Percentiles rank a stretch among this genome's conserved stretches.
Evolutionary conservation across 2,888 invertebrate species (phyloP).

Genomic region (Drosophila helvetica): DNA sequence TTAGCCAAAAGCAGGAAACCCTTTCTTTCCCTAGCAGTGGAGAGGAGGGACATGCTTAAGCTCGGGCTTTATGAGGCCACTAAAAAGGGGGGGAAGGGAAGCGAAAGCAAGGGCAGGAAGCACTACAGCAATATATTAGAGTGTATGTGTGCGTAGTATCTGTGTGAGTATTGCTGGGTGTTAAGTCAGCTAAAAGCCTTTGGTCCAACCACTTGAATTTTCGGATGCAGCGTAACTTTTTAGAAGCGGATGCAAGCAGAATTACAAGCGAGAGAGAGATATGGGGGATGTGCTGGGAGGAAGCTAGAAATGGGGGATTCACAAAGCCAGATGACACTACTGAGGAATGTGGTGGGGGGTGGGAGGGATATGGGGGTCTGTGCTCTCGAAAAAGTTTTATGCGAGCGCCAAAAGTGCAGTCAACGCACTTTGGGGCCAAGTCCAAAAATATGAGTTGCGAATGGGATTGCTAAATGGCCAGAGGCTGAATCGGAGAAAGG

Average conservation of each 20-base stretch:
- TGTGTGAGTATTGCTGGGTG: conserved; percentile 53
- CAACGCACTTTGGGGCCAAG: conserved; percentile 64
- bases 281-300: background rate
- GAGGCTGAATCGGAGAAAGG: conserved; percentile 8
- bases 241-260: conserved; percentile 71
- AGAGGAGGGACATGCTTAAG: conserved; percentile 67
- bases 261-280: conserved; percentile 36
- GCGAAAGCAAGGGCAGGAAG: conserved; percentile 14
- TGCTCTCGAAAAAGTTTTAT: conserved; percentile 61
- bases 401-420: conserved; percentile 69
- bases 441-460: conserved; percentile 61
- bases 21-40: conserved; percentile 37
- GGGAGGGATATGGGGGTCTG: conserved; percentile 1
- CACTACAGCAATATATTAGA: conserved; percentile 59
- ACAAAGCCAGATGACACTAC: conserved; percentile 62
- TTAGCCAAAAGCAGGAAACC: conserved; percentile 67
- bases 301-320: conserved; percentile 16
- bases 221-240: conserved; percentile 63
- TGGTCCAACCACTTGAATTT: conserved; percentile 71
- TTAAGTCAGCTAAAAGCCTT: conserved; percentile 77
- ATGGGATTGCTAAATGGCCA: conserved; percentile 44
- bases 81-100: conserved; percentile 45
- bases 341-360: conserved; percentile 1
- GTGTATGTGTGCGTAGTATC: conserved; percentile 34
- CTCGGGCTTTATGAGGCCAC: conserved; percentile 70